Evolutionary conservation across 2,113 vertebrate species (phyloP).

Genomic region (Capreolus pygargus): DNA sequence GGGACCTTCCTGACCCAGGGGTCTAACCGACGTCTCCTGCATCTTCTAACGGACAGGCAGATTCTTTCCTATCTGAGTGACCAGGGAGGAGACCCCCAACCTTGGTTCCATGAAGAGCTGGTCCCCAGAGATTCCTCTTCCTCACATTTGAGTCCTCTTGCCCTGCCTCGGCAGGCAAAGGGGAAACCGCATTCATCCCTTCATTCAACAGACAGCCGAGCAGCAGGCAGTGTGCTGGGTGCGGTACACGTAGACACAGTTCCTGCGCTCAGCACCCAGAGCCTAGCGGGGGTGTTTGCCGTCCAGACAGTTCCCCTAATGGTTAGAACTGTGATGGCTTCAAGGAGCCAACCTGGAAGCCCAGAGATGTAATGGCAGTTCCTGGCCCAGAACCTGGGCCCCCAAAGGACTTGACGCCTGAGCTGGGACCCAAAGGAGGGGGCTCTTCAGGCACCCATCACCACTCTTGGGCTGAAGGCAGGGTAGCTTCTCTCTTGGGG

Average conservation of each 20-base stretch:
- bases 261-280: background rate
- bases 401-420: background rate
- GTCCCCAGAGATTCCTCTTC: background rate
- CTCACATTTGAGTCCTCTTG: background rate
- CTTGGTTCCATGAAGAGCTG: background rate
- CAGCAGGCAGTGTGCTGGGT: background rate
- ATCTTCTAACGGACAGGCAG: background rate
- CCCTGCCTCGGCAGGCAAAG: background rate
- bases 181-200: background rate
- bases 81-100: background rate
- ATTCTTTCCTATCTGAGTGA: background rate
- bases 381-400: background rate
- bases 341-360: background rate
- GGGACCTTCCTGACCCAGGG: background rate
- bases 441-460: background rate
- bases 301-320: constrained; percentile 5
- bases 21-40: background rate
- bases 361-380: background rate
- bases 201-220: background rate
- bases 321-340: background rate
- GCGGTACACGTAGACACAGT: background rate
- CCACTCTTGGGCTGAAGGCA: background rate
- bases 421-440: background rate
- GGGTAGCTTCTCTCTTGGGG: background rate
- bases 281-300: background rate